Percentiles rank a stretch among this genome's conserved stretches.
These are phyloP conservation scores for Paralinhomoeus sp. DNA, from an alignment of 2,888 invertebrate species.

Conservation along the genomic window DNA sequence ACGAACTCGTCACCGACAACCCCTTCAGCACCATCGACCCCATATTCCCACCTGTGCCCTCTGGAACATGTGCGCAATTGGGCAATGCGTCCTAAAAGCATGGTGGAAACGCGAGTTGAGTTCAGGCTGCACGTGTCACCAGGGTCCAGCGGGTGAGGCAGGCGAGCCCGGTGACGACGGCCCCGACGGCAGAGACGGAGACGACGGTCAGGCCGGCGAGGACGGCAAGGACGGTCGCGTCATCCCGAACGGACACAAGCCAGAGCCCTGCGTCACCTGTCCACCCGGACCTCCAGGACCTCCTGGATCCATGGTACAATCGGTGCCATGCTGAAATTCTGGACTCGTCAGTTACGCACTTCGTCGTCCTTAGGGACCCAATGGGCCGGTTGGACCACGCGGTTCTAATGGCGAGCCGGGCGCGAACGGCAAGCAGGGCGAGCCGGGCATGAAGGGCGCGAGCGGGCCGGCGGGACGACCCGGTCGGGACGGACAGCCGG, in stretches of 20 bases:
- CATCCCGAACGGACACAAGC: slow-evolving; percentile 6
- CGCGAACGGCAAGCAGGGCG: not conserved
- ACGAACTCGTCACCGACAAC: not conserved
- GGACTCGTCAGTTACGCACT: too few relatives aligned
- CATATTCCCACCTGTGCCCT: too few relatives aligned
- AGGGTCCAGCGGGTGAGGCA: not conserved
- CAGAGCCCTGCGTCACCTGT: slow-evolving; percentile 22
- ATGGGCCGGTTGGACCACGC: not conserved
- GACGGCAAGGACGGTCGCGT: slow-evolving; percentile 11
- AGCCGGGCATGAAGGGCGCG: slow-evolving; percentile 7
- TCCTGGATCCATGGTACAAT: slow-evolving; percentile 8
- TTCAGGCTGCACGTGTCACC: not conserved
- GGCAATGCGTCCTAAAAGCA: not conserved
- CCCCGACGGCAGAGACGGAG: not conserved
- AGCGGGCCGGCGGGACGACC: slow-evolving; percentile 14
- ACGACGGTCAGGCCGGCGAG: slow-evolving; percentile 1
- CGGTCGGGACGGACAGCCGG: slow-evolving; percentile 13
- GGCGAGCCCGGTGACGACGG: slow-evolving; percentile 11
- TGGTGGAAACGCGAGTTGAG: not conserved
- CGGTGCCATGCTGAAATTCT: too few relatives aligned
- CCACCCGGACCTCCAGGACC: slow-evolving; percentile 19
- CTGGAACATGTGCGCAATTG: not conserved
- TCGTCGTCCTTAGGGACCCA: too few relatives aligned
- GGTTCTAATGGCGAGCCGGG: not conserved
- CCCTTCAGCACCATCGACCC: too few relatives aligned